phyloP scores from a whole-genome alignment of 2,797 vertebrate species.

The Chelmon rostratus region DNA sequence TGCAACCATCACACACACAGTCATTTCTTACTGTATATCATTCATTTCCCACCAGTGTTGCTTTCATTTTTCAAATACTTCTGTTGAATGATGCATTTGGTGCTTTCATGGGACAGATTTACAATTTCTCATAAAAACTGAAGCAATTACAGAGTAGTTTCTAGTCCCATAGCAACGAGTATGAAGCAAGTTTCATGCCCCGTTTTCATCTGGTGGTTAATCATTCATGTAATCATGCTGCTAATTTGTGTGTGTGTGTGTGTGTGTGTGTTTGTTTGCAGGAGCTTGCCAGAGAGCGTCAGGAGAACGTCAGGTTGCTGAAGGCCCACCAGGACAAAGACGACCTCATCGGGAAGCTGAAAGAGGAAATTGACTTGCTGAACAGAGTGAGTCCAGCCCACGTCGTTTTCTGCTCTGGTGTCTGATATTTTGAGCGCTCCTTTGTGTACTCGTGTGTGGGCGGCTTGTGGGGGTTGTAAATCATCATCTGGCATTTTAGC shows the following conservation, averaged over 20 bases:
- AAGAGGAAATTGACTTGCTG: conserved; percentile 96
- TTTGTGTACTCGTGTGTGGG: conserved; percentile 51
- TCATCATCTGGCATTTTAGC: conserved; percentile 61
- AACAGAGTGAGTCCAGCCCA: conserved; percentile 91
- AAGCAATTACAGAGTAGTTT: not conserved
- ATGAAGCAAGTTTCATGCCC: not conserved
- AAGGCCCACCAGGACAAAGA: conserved; percentile 95
- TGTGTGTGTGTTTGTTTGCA: conserved; percentile 72
- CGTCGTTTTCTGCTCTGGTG: conserved; percentile 22
- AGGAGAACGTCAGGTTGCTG: conserved; percentile 90
- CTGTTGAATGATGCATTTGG: no score
- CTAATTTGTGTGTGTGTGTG: conserved; percentile 2
- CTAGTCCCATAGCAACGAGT: not conserved
- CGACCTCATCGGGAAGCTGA: conserved; percentile 94
- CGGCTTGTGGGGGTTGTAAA: conserved; percentile 37
- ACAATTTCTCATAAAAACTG: not conserved
- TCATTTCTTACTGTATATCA: no score
- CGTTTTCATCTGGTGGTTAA: not conserved
- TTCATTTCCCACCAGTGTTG: no score
- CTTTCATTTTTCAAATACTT: no score
- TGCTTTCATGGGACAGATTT: not conserved
- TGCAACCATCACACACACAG: no score
- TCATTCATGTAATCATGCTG: not conserved
- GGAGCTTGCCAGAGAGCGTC: conserved; percentile 92
- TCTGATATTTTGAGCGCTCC: conserved; percentile 40